phyloP scores from a whole-genome alignment of 2,113 vertebrate genomes.

The Canis aureus region DNA sequence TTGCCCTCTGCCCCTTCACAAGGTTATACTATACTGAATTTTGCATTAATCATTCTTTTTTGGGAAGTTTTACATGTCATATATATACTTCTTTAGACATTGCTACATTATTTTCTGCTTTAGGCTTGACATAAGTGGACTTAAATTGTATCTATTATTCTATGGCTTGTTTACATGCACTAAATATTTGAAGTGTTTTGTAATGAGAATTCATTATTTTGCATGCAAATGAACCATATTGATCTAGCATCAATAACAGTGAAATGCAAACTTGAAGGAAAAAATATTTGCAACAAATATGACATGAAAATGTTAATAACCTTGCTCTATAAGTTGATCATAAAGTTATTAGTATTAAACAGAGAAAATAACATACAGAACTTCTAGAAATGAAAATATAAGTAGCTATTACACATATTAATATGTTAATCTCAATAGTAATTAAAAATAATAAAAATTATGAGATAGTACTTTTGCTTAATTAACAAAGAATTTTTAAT shows the following conservation, averaged over 20 bases:
- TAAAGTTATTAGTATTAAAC: neutral
- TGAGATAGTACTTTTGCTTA: neutral
- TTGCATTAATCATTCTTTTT: neutral
- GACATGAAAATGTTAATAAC: neutral
- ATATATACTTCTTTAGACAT: neutral
- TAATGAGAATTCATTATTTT: neutral
- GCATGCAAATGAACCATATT: neutral
- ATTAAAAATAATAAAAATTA: conserved; percentile 17
- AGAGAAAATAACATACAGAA: neutral
- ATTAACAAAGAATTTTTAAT: neutral
- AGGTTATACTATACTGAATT: neutral
- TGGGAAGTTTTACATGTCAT: neutral
- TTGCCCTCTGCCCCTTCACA: no score
- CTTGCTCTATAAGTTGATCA: neutral
- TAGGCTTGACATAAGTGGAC: neutral
- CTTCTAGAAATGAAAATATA: neutral
- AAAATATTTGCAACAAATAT: conserved; percentile 1
- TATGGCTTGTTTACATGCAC: neutral
- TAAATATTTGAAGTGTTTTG: neutral
- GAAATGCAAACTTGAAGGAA: neutral
- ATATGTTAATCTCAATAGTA: neutral
- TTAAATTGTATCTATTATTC: neutral
- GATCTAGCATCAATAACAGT: neutral
- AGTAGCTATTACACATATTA: neutral
- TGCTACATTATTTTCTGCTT: neutral